Percentiles rank a stretch among this genome's conserved stretches.
These are phyloP conservation scores for Mimachlamys varia DNA, from an alignment of 2,888 invertebrate genomes.

Conservation along the genomic window DNA sequence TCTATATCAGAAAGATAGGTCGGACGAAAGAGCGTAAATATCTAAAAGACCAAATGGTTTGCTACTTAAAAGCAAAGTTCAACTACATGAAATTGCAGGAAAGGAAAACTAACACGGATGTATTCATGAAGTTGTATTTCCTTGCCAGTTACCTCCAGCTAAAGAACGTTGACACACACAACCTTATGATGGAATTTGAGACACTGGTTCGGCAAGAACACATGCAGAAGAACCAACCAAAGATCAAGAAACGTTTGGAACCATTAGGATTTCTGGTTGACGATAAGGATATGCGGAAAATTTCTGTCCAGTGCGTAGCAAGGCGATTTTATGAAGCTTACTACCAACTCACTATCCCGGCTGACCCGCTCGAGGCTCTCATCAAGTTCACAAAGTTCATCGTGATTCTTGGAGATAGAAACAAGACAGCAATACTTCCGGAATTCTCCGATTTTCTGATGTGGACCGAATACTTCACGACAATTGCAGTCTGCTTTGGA, in stretches of 20 bases:
- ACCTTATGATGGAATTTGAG: conserved; percentile 39
- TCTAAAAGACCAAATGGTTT: conserved; percentile 36
- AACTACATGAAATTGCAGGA: conserved; percentile 32
- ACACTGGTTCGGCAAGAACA: conserved; percentile 32
- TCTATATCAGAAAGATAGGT: not conserved
- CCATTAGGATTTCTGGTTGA: conserved; percentile 42
- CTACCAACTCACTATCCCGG: conserved; percentile 45
- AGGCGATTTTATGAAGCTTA: conserved; percentile 59
- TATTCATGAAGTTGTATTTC: conserved; percentile 41
- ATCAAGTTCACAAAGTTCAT: conserved; percentile 67
- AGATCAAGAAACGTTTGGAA: conserved; percentile 36
- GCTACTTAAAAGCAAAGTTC: conserved; percentile 1
- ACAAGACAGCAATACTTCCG: conserved; percentile 55
- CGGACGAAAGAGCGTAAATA: not conserved
- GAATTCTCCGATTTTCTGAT: conserved; percentile 60
- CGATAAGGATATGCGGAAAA: not conserved
- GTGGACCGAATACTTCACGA: conserved; percentile 67
- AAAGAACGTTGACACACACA: conserved; percentile 41
- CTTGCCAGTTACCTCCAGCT: conserved; percentile 40
- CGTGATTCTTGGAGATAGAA: conserved; percentile 51
- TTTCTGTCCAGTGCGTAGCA: conserved; percentile 55
- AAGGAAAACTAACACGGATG: conserved; percentile 36
- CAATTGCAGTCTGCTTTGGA: conserved; percentile 58
- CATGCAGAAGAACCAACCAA: conserved; percentile 37
- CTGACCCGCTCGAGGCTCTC: conserved; percentile 63